phyloP scores from a whole-genome alignment of 2,888 invertebrate species.

The Chalcosyrphus nemorum region DNA sequence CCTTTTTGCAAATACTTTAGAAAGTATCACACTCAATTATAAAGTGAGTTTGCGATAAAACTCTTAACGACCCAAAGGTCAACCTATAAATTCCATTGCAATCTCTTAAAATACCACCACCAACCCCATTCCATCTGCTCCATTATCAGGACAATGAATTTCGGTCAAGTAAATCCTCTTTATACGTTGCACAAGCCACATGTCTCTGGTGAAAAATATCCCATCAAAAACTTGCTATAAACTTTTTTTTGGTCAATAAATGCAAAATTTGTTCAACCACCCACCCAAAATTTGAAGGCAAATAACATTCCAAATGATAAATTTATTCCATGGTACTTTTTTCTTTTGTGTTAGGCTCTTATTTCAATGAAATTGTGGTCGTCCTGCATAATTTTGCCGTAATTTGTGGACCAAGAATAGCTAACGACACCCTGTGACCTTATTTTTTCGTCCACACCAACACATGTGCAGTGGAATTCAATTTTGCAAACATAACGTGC shows the following conservation, averaged over 20 bases:
- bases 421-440: background rate
- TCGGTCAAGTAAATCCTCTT: background rate
- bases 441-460: slow-evolving; percentile 4
- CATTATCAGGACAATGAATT: background rate
- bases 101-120: background rate
- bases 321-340: background rate
- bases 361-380: background rate
- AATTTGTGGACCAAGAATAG: background rate
- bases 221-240: background rate
- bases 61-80: background rate
- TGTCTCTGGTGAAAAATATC: background rate
- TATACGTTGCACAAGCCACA: background rate
- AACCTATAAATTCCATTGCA: background rate
- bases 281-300: background rate
- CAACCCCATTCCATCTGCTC: background rate
- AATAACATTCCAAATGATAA: background rate
- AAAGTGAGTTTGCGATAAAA: background rate
- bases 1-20: background rate
- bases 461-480: background rate
- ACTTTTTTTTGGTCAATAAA: background rate
- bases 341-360: background rate
- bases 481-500: slow-evolving; percentile 6
- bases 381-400: slow-evolving; percentile 3
- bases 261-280: background rate
- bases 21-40: background rate